phyloP scores from a whole-genome alignment of 1,140 invertebrate species.

The Pentalonia nigronervosa region DNA sequence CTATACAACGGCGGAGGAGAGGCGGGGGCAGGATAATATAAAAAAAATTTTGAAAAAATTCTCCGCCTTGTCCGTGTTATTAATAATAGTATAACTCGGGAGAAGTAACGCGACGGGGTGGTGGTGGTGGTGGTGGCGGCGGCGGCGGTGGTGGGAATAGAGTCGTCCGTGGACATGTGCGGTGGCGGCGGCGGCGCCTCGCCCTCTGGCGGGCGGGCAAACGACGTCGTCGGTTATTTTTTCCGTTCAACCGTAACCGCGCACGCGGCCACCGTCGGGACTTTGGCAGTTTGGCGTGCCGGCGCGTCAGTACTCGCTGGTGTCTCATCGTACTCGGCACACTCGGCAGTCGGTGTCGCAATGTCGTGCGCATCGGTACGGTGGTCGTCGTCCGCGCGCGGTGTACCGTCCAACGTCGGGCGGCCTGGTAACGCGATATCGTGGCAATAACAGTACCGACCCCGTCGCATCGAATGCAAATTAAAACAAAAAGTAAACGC shows the following conservation, averaged over 20 bases:
- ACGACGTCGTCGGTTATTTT: not conserved
- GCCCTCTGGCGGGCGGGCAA: conserved; percentile 30
- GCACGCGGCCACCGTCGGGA: conserved; percentile 31
- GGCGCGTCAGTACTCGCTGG: not conserved
- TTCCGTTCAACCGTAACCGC: not conserved
- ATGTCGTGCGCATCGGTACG: conserved; percentile 26
- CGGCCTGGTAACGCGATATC: not conserved
- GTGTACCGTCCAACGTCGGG: not conserved
- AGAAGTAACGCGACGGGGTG: not conserved
- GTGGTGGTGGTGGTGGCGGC: too few relatives aligned
- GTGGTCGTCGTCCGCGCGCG: not conserved
- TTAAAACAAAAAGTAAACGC: not conserved
- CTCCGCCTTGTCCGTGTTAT: not conserved
- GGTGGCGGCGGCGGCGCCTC: not conserved
- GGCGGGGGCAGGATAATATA: too few relatives aligned
- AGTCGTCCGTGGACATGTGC: not conserved
- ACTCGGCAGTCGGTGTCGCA: not conserved
- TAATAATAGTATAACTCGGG: not conserved
- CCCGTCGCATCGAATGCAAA: not conserved
- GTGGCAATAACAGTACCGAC: not conserved
- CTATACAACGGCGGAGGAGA: too few relatives aligned
- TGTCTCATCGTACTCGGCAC: too few relatives aligned
- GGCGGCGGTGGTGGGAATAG: not conserved
- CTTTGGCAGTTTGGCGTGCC: not conserved
- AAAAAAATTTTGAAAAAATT: not conserved